Evolutionary conservation across 1,140 invertebrate genomes (phyloP).

Genomic region (Drosophila prosaltans): DNA sequence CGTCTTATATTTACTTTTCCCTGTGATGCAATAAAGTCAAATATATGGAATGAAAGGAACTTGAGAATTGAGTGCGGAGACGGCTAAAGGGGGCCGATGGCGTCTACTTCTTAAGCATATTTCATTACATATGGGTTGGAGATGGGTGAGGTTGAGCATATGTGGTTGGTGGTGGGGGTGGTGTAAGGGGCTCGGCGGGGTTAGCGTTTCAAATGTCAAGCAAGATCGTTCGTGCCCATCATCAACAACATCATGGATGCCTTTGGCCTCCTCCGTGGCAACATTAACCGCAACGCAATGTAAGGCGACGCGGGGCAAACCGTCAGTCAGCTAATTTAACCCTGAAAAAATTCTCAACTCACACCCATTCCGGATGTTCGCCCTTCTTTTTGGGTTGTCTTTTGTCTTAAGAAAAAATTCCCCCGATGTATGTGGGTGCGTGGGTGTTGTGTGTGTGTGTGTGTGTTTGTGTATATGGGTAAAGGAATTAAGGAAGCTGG

Average conservation of each 20-base stretch:
- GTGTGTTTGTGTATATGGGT: not conserved
- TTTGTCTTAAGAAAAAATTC: constrained; percentile 9
- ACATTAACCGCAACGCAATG: constrained; percentile 68
- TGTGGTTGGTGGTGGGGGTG: not conserved
- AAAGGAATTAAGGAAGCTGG: constrained; percentile 6
- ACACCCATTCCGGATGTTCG: constrained; percentile 33
- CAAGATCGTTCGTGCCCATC: constrained; percentile 64
- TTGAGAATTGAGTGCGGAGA: constrained; percentile 17
- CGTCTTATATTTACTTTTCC: not conserved
- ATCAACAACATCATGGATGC: constrained; percentile 30
- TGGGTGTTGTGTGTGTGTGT: not conserved
- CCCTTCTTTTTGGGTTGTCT: constrained; percentile 2
- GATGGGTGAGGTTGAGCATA: not conserved
- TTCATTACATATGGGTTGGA: constrained; percentile 63
- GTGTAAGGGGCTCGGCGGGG: not conserved
- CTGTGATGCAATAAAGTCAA: constrained; percentile 45
- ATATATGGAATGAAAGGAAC: constrained; percentile 45
- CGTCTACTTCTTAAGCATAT: constrained; percentile 70
- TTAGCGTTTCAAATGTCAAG: constrained; percentile 65
- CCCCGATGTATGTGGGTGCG: not conserved
- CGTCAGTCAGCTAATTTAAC: constrained; percentile 73
- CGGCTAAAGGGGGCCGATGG: not conserved
- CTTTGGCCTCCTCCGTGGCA: constrained; percentile 37
- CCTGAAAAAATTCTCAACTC: constrained; percentile 43
- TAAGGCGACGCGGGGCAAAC: constrained; percentile 15